Conservation (phyloP, 2,113 vertebrate genomes). For the Xenotilapia leptura region DNA sequence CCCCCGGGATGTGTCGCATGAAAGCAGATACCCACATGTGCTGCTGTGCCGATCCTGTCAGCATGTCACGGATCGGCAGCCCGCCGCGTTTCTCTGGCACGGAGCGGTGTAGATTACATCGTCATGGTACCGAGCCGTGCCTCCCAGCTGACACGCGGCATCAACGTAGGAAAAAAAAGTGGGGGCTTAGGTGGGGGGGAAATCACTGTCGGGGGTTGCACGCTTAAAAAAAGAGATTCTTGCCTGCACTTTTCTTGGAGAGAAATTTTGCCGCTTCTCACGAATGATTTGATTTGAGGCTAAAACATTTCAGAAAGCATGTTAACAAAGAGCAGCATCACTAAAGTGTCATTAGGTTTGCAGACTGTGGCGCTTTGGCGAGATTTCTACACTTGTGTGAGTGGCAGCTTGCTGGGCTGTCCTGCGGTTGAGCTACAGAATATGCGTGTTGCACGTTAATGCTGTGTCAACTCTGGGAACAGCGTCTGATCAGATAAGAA, state of each 20-base stretch:
- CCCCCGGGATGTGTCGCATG: conserved; percentile 27
- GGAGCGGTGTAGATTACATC: conserved; percentile 64
- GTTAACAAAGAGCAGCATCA: not conserved
- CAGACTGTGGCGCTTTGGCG: not conserved
- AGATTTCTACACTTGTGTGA: not conserved
- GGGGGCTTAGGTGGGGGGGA: not conserved
- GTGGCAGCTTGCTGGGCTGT: not conserved
- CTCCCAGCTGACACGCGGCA: conserved; percentile 25
- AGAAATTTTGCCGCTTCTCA: not conserved
- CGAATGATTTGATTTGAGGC: not conserved
- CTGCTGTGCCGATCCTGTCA: conserved; percentile 46
- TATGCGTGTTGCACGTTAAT: conserved; percentile 3
- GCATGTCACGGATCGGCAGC: conserved; percentile 42
- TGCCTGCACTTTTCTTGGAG: not conserved
- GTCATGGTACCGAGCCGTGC: conserved; percentile 14
- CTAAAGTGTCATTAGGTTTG: not conserved
- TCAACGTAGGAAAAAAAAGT: not conserved
- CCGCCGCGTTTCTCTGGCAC: conserved; percentile 32
- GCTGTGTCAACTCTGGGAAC: conserved; percentile 27
- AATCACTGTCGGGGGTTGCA: conserved; percentile 5
- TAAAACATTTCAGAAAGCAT: not conserved
- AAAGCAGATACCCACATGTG: conserved; percentile 61
- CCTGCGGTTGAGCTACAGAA: not conserved
- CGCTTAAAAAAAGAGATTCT: not conserved
- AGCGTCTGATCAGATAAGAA: conserved; percentile 50